Evolutionary conservation across 2,113 vertebrate species (phyloP).

Genomic region (Grantiella picta): DNA sequence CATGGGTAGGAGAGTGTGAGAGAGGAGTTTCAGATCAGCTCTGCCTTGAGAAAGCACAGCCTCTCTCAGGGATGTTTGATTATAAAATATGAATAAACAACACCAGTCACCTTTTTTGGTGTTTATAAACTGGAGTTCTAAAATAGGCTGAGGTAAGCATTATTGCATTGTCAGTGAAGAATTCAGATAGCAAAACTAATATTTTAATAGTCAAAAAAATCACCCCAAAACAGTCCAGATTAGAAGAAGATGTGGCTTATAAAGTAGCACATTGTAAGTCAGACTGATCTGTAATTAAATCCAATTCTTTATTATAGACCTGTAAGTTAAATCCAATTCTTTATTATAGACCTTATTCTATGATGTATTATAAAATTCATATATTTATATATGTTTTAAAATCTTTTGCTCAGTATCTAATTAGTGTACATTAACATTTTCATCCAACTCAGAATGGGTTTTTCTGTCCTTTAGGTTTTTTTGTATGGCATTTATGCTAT

Average conservation of each 20-base stretch:
- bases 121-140: background rate
- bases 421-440: background rate
- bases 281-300: background rate
- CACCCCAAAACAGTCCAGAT: background rate
- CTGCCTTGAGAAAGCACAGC: background rate
- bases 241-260: background rate
- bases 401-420: background rate
- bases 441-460: background rate
- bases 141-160: background rate
- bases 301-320: no score
- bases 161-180: background rate
- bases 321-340: background rate
- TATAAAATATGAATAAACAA: background rate
- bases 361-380: background rate
- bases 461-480: background rate
- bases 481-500: background rate
- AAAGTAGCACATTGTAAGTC: background rate
- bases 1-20: background rate
- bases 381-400: background rate
- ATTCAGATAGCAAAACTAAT: background rate
- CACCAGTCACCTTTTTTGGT: background rate
- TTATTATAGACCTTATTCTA: background rate
- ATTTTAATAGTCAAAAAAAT: background rate
- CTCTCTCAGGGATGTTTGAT: background rate
- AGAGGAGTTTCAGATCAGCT: background rate